Evolutionary conservation across 2,888 invertebrate genomes (phyloP).

Genomic region (Rhagophthalmus giganteus): DNA sequence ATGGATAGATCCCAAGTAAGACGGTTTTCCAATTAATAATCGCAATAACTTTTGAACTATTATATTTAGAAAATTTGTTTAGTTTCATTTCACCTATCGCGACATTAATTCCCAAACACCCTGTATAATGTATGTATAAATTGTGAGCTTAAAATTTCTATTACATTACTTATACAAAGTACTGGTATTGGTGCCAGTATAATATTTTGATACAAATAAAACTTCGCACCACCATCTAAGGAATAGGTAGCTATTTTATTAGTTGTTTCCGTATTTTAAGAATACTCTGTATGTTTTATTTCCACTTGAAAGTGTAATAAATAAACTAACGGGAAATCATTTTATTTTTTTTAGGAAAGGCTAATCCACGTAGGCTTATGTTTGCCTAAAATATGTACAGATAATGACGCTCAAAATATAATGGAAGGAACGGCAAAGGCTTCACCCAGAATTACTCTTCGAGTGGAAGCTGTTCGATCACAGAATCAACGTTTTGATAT

Average conservation of each 20-base stretch:
- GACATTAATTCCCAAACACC: no score
- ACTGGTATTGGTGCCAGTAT: no score
- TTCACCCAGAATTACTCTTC: slow-evolving; percentile 57
- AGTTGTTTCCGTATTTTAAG: background rate
- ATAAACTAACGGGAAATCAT: background rate
- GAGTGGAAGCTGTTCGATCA: slow-evolving; percentile 68
- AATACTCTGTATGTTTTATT: background rate
- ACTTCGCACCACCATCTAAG: no score
- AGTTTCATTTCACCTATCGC: no score
- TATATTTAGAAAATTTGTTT: no score
- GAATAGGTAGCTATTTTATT: background rate
- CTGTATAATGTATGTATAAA: no score
- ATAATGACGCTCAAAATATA: slow-evolving; percentile 63
- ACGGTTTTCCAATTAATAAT: no score
- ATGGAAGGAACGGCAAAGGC: slow-evolving; percentile 60
- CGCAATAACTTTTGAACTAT: no score
- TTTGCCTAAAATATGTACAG: slow-evolving; percentile 70
- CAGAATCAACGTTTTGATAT: slow-evolving; percentile 68
- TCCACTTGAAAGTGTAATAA: background rate
- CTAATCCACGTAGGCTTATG: slow-evolving; percentile 76
- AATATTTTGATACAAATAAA: no score
- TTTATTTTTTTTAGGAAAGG: slow-evolving; percentile 62
- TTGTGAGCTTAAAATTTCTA: no score
- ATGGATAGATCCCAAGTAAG: no score
- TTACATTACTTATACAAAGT: no score